Percentiles rank a stretch among this genome's conserved stretches.
Conservation (phyloP, 2,113 vertebrate species). For the Peromyscus maniculatus region DNA sequence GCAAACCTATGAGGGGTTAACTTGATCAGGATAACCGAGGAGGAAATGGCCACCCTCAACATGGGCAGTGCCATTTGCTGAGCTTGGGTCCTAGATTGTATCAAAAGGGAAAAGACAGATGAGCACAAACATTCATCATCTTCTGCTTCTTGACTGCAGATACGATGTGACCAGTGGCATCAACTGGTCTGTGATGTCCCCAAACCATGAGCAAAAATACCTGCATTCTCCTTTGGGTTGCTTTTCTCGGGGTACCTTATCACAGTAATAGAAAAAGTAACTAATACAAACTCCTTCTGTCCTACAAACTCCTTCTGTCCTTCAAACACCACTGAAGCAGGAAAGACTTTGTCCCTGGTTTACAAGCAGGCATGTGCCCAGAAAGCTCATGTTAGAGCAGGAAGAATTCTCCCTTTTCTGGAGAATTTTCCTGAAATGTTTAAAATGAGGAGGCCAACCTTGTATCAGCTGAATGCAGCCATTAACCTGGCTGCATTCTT, state of each 20-base stretch:
- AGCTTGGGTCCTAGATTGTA: neutral
- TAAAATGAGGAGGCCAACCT: neutral
- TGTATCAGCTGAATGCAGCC: accelerated
- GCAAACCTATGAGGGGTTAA: neutral
- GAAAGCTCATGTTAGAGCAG: neutral
- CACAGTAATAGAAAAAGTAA: neutral
- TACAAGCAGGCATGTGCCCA: neutral
- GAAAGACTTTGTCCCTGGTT: neutral
- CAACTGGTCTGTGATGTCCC: neutral
- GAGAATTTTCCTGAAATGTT: neutral
- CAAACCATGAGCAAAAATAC: neutral
- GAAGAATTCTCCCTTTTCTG: neutral
- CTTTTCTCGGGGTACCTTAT: neutral
- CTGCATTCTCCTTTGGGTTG: neutral
- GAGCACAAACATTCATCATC: neutral
- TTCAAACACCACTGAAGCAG: neutral
- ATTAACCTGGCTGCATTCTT: neutral
- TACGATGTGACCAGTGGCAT: neutral
- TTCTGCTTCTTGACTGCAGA: neutral
- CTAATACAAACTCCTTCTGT: neutral
- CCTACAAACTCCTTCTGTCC: neutral
- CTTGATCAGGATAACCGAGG: neutral
- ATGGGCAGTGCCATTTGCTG: neutral
- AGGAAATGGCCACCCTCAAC: neutral
- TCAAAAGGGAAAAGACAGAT: neutral